Percentiles rank a stretch among this genome's conserved stretches.
phyloP scores from a whole-genome alignment of 2,888 invertebrate species.

The Drosophila neonasuta region DNA sequence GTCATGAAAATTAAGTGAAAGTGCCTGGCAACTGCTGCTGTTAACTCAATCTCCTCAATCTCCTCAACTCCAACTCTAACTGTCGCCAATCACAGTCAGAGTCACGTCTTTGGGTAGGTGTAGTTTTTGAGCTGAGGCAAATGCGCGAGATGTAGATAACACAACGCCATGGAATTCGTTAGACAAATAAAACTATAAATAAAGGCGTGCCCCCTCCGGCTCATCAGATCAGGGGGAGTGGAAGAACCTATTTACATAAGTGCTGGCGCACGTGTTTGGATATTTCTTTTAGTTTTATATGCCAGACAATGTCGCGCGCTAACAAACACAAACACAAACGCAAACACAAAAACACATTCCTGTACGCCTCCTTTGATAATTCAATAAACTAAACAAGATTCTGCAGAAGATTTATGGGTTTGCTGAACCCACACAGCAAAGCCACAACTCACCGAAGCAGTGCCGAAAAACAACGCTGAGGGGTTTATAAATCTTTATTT shows the following conservation, averaged over 20 bases:
- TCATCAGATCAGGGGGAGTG: neutral
- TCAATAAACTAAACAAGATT: constrained; percentile 77
- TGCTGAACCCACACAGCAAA: constrained; percentile 57
- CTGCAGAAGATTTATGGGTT: constrained; percentile 74
- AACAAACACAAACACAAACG: constrained; percentile 14
- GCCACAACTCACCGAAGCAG: neutral
- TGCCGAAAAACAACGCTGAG: constrained; percentile 39
- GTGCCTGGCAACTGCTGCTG: constrained; percentile 19
- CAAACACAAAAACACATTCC: constrained; percentile 22
- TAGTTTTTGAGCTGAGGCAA: constrained; percentile 17
- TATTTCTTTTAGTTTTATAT: constrained; percentile 75
- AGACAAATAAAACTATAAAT: constrained; percentile 76
- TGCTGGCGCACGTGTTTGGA: constrained; percentile 69
- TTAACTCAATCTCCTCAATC: neutral
- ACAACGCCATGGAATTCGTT: constrained; percentile 28
- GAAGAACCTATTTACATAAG: constrained; percentile 69
- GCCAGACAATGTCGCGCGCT: constrained; percentile 45
- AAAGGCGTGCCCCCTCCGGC: constrained; percentile 27
- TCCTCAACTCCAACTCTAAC: neutral
- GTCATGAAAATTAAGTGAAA: constrained; percentile 60
- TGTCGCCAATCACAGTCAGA: constrained; percentile 1
- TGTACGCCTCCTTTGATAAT: constrained; percentile 61
- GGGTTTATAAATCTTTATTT: constrained; percentile 72
- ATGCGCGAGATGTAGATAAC: constrained; percentile 63
- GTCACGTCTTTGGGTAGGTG: constrained; percentile 5